phyloP scores from a whole-genome alignment of 53 echinoderm and acorn worm species.

The Henricia sp. region DNA sequence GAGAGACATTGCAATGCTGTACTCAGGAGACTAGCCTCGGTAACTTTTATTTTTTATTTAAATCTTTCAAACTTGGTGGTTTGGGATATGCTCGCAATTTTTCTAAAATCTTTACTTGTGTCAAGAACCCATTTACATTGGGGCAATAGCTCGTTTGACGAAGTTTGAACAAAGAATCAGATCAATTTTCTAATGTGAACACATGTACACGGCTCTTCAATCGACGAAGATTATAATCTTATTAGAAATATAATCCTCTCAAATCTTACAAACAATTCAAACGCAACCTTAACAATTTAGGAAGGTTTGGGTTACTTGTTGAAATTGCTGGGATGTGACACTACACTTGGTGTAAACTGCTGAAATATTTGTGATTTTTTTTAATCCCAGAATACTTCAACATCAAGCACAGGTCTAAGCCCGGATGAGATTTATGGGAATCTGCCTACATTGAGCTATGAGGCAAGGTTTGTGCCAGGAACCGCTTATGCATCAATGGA shows the following conservation, averaged over 20 bases:
- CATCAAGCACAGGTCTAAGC: constrained; percentile 44
- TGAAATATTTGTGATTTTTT: too few species aligned
- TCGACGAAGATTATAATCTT: too few species aligned
- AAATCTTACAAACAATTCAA: too few species aligned
- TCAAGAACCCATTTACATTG: too few species aligned
- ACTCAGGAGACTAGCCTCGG: constrained; percentile 15
- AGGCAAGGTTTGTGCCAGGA: constrained; percentile 87
- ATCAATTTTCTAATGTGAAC: background rate
- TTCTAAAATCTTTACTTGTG: too few species aligned
- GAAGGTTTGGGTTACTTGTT: too few species aligned
- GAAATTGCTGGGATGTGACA: too few species aligned
- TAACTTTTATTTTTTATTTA: background rate
- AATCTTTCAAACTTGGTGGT: background rate
- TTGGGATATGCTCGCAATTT: background rate
- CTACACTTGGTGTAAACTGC: too few species aligned
- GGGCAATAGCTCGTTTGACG: too few species aligned
- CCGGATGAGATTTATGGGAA: constrained; percentile 24
- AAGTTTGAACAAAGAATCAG: background rate
- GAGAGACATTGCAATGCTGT: background rate
- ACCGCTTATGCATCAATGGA: constrained; percentile 88
- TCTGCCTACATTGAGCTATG: constrained; percentile 70
- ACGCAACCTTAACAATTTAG: too few species aligned
- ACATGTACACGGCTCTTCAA: too few species aligned
- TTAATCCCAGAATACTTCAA: constrained; percentile 10
- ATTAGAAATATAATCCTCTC: too few species aligned